phyloP scores from a whole-genome alignment of 2,797 vertebrate species.

The Rhinichthys osculus region DNA sequence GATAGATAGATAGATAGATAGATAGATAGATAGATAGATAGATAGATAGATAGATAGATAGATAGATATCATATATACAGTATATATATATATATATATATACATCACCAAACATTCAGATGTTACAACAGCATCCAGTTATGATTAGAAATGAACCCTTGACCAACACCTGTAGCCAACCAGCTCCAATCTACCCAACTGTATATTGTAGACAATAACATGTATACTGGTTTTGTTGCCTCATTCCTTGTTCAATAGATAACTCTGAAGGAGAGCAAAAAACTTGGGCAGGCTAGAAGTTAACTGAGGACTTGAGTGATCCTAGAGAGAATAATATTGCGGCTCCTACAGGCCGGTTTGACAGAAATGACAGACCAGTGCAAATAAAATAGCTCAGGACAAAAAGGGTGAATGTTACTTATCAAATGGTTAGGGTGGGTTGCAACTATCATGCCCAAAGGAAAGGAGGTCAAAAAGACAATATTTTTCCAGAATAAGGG shows the following conservation, averaged over 20 bases:
- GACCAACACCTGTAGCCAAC: no score
- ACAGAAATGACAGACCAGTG: constrained; percentile 1
- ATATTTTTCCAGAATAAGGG: not conserved
- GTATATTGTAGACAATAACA: not conserved
- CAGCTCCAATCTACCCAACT: no score
- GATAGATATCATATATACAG: no score
- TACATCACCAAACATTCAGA: not conserved
- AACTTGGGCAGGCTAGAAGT: not conserved
- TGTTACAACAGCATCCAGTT: not conserved
- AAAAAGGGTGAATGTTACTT: not conserved
- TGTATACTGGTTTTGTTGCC: not conserved
- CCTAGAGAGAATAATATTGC: not conserved
- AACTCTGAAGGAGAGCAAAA: not conserved
- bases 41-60: no score
- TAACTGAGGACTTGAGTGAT: constrained; percentile 12
- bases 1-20: no score
- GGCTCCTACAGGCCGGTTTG: not conserved
- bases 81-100: no score
- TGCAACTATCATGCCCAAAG: not conserved
- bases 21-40: no score
- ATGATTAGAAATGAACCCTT: no score
- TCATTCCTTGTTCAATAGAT: not conserved
- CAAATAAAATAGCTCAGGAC: not conserved
- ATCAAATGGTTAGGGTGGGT: not conserved
- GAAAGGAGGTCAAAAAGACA: not conserved